These are phyloP conservation scores for Spodoptera picta DNA, from an alignment of 2,888 invertebrate species.

Conservation along the genomic window DNA sequence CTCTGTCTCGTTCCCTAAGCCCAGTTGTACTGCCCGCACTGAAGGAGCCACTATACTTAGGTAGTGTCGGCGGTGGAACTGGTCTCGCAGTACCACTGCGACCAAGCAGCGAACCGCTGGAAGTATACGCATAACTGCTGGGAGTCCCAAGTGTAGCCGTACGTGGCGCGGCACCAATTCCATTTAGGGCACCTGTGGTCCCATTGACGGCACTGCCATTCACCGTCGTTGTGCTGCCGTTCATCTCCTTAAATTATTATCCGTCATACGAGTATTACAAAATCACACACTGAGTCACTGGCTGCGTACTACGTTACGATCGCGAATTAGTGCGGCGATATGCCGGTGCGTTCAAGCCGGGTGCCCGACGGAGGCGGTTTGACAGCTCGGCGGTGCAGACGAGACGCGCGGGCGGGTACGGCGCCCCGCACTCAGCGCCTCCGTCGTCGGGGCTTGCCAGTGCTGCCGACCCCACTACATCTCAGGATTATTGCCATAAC, in stretches of 20 bases:
- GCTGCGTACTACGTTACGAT: slow-evolving; percentile 78
- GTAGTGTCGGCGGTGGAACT: slow-evolving; percentile 93
- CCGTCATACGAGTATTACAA: slow-evolving; percentile 83
- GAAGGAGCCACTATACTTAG: slow-evolving; percentile 94
- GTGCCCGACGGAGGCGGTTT: slow-evolving; percentile 87
- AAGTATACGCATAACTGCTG: slow-evolving; percentile 90
- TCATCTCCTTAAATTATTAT: slow-evolving; percentile 81
- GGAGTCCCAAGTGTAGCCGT: slow-evolving; percentile 87
- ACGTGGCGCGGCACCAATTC: slow-evolving; percentile 83
- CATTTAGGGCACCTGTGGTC: slow-evolving; percentile 81
- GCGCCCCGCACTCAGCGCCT: slow-evolving; percentile 76
- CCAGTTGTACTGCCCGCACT: slow-evolving; percentile 91
- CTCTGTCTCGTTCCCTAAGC: slow-evolving; percentile 90
- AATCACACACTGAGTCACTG: slow-evolving; percentile 83
- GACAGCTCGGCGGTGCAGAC: slow-evolving; percentile 83
- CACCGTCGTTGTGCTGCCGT: slow-evolving; percentile 88
- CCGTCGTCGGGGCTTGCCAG: slow-evolving; percentile 70
- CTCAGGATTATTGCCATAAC: slow-evolving; percentile 79
- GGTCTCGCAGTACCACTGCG: slow-evolving; percentile 90
- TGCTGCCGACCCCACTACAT: slow-evolving; percentile 70
- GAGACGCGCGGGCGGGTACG: slow-evolving; percentile 81
- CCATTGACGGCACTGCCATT: slow-evolving; percentile 86
- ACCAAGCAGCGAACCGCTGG: slow-evolving; percentile 89
- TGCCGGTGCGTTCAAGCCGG: slow-evolving; percentile 84
- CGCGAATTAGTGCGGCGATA: slow-evolving; percentile 75